These are phyloP conservation scores for Gymnoscopelus microlampas DNA, from an alignment of 2,797 vertebrate genomes.

Conservation along the genomic window DNA sequence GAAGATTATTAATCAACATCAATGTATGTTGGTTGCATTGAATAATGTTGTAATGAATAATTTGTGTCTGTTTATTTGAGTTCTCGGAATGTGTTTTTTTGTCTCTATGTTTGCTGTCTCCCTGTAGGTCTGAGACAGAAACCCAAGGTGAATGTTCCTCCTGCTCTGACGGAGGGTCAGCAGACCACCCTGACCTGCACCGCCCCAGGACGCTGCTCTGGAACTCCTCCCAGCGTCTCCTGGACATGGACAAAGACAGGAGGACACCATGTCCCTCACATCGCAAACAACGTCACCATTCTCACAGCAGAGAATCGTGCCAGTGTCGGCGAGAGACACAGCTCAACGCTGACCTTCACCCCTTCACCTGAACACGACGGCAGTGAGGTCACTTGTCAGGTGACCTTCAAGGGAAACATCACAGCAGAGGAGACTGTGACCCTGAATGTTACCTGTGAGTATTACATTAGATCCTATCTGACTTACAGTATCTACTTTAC, in stretches of 20 bases:
- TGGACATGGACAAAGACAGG: conserved; percentile 10
- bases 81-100: no score
- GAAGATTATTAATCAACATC: no score
- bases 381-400: conserved; percentile 8
- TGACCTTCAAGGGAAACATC: not conserved
- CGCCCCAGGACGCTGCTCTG: conserved; percentile 17
- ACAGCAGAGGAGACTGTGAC: not conserved
- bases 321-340: not conserved
- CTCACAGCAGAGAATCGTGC: no score
- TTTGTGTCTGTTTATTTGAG: no score
- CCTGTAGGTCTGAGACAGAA: no score
- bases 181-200: conserved; percentile 20
- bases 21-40: no score
- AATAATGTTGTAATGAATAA: no score
- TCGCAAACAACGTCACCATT: no score
- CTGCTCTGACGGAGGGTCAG: conserved; percentile 5
- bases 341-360: conserved; percentile 11
- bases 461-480: no score
- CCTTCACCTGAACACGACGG: not conserved
- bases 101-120: no score
- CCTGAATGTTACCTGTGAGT: not conserved
- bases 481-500: no score
- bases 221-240: conserved; percentile 1
- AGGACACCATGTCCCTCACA: no score
- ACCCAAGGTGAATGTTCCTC: not conserved